Evolutionary conservation across 53 echinoderm and acorn worm genomes (phyloP), one percentile per base, ranked within the genome.

Genomic region (Actinopyga echinites): DNA sequence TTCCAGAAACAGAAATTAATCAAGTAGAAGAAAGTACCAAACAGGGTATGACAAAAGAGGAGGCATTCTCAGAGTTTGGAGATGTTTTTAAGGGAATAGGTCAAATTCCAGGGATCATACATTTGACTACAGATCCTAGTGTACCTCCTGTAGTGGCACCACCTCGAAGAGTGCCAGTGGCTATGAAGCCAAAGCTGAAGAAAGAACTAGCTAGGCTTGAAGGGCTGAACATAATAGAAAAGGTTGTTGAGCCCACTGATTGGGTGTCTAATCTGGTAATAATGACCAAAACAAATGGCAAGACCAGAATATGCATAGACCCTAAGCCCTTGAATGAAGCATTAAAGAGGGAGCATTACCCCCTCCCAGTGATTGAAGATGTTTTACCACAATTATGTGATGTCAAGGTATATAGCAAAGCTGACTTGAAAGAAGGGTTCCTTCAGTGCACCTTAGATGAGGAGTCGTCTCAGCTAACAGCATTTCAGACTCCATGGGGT

Each of bases 401-500:
- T 64, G 85, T 88, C 8, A 81, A 88, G 17, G 91, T 88, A 3
- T 88, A 82, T 54, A 87, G 29, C 13, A 88, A 91, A 44, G 88
- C 91, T 29, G 88, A 91, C 42, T 64, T 44, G 17, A 79, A 84
- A 56, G 87, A 84, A 59, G 73, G 84, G 23, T 91, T 87, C 56
- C 74, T 87, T 19, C 91, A 91, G 56, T 87, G 87, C 24, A 43
- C 59, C 54, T 74, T 91, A 21, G 88, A 91, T 64, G 30, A 73
- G 21, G 80, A 80, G 25, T 91, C 87, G n/a, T 80, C 84, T 8
- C 28, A 40, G 25, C 75, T 91, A 0, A 91, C 91, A 20, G 69
- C 79, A 15, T 91, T 91, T 64, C 91, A 91, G 36, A 87, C 88
- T 30, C 87, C 88, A 29, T 91, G 85, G 87, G 91, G 91, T 22